These are phyloP conservation scores for Pollicipes pollicipes DNA, from an alignment of 1,140 invertebrate genomes.

Conservation along the genomic window DNA sequence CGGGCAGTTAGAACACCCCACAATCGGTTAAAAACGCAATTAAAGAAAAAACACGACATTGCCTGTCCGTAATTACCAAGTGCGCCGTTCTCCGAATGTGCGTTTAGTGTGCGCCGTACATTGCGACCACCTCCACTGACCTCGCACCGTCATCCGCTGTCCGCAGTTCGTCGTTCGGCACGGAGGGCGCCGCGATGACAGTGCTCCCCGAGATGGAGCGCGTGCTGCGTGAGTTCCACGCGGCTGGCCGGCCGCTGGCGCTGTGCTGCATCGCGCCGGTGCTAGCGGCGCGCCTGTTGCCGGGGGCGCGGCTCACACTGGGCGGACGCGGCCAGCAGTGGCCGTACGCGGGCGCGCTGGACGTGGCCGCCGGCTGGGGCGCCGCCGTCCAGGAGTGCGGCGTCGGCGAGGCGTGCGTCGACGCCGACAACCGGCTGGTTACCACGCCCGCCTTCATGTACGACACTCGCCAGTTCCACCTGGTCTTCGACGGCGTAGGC, in stretches of 20 bases:
- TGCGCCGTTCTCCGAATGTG: no score
- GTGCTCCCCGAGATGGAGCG: constrained; percentile 33
- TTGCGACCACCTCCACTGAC: not conserved
- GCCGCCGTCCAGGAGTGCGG: constrained; percentile 27
- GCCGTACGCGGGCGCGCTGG: constrained; percentile 37
- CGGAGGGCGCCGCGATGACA: constrained; percentile 33
- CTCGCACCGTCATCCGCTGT: constrained; percentile 10
- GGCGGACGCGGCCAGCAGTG: constrained; percentile 25
- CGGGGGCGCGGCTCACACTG: constrained; percentile 14
- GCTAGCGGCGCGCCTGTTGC: constrained; percentile 32
- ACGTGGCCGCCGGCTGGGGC: constrained; percentile 33
- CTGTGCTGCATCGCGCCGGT: constrained; percentile 41
- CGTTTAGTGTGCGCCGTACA: no score
- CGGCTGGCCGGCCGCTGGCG: constrained; percentile 37
- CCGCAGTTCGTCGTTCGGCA: constrained; percentile 37
- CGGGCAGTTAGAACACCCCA: no score
- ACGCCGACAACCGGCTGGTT: constrained; percentile 34
- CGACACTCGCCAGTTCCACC: constrained; percentile 27
- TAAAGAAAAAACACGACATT: no score
- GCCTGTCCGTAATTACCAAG: no score
- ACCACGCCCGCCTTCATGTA: constrained; percentile 44
- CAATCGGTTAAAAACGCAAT: no score
- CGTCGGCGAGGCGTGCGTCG: constrained; percentile 31
- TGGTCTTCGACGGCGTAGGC: constrained; percentile 34
- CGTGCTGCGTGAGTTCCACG: constrained; percentile 36